These are phyloP conservation scores for Mastomys coucha DNA, from an alignment of 2,113 vertebrate genomes.

Conservation along the genomic window DNA sequence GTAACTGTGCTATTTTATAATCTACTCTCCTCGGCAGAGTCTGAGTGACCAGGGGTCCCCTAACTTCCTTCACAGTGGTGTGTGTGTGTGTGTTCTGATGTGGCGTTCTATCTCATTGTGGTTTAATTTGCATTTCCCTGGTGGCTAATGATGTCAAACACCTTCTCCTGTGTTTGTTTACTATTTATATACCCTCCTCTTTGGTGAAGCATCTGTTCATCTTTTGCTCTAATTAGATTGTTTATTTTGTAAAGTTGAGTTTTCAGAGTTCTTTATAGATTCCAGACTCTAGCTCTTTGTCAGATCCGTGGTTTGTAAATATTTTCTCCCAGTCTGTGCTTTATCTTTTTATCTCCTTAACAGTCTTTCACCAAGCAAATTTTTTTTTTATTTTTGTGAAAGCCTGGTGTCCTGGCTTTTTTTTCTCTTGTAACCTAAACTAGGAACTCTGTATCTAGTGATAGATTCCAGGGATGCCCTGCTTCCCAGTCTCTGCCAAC, in stretches of 20 bases:
- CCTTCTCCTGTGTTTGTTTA: slow-evolving; percentile 45
- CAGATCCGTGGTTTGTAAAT: background rate
- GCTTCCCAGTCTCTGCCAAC: background rate
- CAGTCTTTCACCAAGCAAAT: background rate
- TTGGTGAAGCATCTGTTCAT: slow-evolving; percentile 8
- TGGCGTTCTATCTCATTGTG: background rate
- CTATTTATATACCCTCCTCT: background rate
- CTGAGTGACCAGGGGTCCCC: background rate
- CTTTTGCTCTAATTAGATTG: slow-evolving; percentile 33
- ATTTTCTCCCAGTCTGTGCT: background rate
- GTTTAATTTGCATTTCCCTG: slow-evolving; percentile 59
- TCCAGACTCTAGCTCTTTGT: slow-evolving; percentile 34
- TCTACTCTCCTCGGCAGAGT: background rate
- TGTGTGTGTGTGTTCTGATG: background rate
- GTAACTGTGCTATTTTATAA: background rate
- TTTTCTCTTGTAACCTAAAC: background rate
- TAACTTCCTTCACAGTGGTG: background rate
- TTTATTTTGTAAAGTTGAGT: slow-evolving; percentile 43
- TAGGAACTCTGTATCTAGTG: background rate
- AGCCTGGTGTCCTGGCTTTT: background rate
- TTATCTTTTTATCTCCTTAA: background rate
- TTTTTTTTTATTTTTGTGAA: slow-evolving; percentile 45
- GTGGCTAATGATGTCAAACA: slow-evolving; percentile 27
- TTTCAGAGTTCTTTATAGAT: slow-evolving; percentile 35
- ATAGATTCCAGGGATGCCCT: background rate